These are phyloP conservation scores for Macrophya alboannulata DNA, from an alignment of 2,888 invertebrate species.

Conservation along the genomic window DNA sequence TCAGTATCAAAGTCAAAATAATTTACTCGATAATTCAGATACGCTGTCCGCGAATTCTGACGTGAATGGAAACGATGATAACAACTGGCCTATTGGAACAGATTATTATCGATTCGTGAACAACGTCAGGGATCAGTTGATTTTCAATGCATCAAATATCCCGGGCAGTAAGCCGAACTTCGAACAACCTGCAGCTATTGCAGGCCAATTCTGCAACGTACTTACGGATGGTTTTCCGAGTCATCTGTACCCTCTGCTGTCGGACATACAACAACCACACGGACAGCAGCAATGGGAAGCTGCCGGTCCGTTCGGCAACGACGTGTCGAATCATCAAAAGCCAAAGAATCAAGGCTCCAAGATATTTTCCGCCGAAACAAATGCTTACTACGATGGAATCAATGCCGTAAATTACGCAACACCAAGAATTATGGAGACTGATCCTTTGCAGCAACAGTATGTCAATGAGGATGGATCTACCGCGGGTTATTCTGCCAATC, in stretches of 20 bases:
- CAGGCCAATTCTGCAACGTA: constrained; percentile 25
- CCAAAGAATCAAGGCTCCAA: constrained; percentile 1
- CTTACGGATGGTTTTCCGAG: constrained; percentile 10
- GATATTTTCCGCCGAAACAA: background rate
- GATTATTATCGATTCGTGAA: constrained; percentile 66
- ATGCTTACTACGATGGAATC: constrained; percentile 22
- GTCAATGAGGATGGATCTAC: constrained; percentile 3
- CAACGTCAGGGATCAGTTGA: constrained; percentile 60
- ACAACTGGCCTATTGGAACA: constrained; percentile 49
- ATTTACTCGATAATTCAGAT: constrained; percentile 74
- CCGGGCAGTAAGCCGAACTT: background rate
- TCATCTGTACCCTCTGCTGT: constrained; percentile 47
- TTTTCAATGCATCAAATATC: constrained; percentile 10
- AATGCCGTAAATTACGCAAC: background rate
- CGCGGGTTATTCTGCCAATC: constrained; percentile 5
- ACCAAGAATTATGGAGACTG: background rate
- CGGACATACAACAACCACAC: constrained; percentile 7
- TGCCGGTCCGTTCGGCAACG: background rate
- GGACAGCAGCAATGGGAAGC: constrained; percentile 37
- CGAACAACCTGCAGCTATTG: background rate
- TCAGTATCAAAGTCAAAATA: constrained; percentile 63
- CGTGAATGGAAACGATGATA: constrained; percentile 68
- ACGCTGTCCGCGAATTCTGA: constrained; percentile 77
- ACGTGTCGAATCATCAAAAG: constrained; percentile 12
- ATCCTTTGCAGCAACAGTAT: constrained; percentile 31